These are phyloP conservation scores for Eira barbara DNA, from an alignment of 2,113 vertebrate species.

Conservation along the genomic window DNA sequence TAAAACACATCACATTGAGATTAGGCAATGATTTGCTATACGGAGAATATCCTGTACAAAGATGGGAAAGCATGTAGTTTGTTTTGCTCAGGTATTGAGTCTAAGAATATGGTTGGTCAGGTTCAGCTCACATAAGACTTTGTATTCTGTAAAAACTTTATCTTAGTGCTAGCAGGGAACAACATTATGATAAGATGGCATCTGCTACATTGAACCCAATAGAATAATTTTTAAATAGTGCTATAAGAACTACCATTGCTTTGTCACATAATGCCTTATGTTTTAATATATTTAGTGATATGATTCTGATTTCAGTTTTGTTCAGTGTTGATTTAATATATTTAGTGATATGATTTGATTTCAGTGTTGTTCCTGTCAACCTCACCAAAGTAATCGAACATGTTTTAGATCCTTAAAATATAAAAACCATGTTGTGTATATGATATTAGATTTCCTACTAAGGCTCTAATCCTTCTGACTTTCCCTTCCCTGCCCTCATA, in stretches of 20 bases:
- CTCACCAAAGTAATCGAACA: not conserved
- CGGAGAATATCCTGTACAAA: not conserved
- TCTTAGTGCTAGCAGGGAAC: not conserved
- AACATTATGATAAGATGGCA: not conserved
- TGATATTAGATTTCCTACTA: not conserved
- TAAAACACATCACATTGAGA: rapidly evolving
- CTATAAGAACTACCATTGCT: not conserved
- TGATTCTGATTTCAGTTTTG: not conserved
- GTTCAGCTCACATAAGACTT: not conserved
- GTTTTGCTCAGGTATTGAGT: not conserved
- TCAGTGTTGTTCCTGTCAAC: not conserved
- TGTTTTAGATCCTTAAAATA: not conserved
- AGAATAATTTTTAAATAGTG: not conserved
- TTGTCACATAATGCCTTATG: not conserved
- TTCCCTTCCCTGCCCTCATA: not conserved
- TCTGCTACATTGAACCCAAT: not conserved
- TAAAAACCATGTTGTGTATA: not conserved
- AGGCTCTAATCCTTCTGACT: not conserved
- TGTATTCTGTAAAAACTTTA: not conserved
- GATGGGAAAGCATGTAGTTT: not conserved
- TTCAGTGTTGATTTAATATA: not conserved
- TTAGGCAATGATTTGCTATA: not conserved
- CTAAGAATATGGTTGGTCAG: not conserved
- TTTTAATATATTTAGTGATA: not conserved
- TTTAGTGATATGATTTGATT: not conserved